These are phyloP conservation scores for Cephalotes varians DNA, from an alignment of 2,888 invertebrate species.

Conservation along the genomic window DNA sequence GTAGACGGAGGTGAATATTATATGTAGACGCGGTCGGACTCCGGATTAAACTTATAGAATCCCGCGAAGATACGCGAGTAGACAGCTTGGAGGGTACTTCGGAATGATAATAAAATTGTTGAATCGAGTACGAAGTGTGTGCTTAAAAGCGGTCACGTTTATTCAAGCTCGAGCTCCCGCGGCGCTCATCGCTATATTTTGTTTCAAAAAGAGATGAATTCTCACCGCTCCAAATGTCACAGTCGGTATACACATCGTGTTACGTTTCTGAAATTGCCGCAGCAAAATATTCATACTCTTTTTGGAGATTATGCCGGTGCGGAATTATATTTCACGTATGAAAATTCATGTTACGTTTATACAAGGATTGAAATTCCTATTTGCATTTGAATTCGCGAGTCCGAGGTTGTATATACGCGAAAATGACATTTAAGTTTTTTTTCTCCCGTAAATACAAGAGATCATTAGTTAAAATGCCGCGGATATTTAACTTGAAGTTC, in stretches of 20 bases:
- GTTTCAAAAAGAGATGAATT: slow-evolving; percentile 33
- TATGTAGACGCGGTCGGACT: background rate
- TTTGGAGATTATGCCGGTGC: slow-evolving; percentile 1
- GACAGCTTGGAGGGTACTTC: background rate
- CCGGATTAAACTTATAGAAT: slow-evolving; percentile 22
- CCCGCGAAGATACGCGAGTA: slow-evolving; percentile 7
- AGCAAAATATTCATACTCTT: slow-evolving; percentile 9
- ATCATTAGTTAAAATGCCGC: background rate
- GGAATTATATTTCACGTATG: background rate
- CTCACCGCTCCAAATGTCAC: background rate
- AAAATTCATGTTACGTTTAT: slow-evolving; percentile 6
- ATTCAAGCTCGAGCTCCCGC: background rate
- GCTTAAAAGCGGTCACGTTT: slow-evolving; percentile 31
- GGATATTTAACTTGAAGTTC: background rate
- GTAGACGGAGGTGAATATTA: slow-evolving; percentile 4
- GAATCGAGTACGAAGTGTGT: slow-evolving; percentile 18
- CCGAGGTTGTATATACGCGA: background rate
- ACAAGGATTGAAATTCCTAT: background rate
- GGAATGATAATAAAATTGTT: slow-evolving; percentile 19
- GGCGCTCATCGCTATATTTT: background rate
- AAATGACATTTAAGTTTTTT: background rate
- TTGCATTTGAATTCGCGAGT: background rate
- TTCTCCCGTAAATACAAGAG: background rate
- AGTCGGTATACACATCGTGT: background rate
- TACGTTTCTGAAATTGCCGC: background rate